phyloP scores from a whole-genome alignment of 2,888 invertebrate genomes.

The Mactromeris polynyma region DNA sequence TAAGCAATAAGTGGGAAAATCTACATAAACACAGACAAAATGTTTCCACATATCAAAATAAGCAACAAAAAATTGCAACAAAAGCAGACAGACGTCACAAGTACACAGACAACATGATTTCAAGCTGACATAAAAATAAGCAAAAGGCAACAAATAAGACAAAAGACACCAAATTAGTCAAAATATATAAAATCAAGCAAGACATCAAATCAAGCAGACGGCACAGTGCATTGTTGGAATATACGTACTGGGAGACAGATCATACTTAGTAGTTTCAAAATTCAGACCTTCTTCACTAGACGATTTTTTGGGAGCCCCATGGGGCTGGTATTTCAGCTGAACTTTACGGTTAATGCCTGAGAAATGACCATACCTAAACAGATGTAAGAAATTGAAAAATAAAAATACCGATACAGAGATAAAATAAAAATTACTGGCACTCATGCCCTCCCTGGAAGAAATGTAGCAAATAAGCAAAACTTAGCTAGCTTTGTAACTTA shows the following conservation, averaged over 20 bases:
- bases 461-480: no score
- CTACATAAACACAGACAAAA: neutral
- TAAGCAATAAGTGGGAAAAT: neutral
- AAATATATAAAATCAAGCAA: neutral
- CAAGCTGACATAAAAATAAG: neutral
- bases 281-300: constrained; percentile 85
- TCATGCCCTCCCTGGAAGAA: no score
- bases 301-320: constrained; percentile 89
- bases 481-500: no score
- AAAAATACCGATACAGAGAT: neutral
- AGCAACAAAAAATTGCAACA: neutral
- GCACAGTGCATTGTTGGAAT: constrained; percentile 18
- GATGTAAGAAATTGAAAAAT: neutral
- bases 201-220: constrained; percentile 8
- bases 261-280: constrained; percentile 30
- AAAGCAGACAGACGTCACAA: neutral
- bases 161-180: neutral
- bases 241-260: constrained; percentile 40
- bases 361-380: constrained; percentile 92
- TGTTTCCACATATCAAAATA: neutral
- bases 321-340: constrained; percentile 99
- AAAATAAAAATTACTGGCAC: neutral
- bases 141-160: neutral
- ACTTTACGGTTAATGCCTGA: constrained; percentile 99
- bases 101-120: neutral